Conservation (phyloP, 1,140 invertebrate species). For the Nymphalis io region DNA sequence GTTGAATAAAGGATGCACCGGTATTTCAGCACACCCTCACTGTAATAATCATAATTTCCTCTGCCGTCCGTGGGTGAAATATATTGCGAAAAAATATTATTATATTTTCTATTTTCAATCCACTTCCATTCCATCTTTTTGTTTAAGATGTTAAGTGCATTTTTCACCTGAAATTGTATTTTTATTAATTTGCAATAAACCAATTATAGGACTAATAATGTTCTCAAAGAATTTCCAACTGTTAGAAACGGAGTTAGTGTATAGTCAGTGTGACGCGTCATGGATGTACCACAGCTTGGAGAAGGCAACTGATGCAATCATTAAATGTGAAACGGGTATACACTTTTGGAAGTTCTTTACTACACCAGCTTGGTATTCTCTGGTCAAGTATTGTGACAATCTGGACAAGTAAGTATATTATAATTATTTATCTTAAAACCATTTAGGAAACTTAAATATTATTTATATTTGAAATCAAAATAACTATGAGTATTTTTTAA, state of each 20-base stretch:
- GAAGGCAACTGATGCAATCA: conserved; percentile 83
- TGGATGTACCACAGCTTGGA: conserved; percentile 83
- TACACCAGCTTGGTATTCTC: conserved; percentile 82
- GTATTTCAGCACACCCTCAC: too few species aligned
- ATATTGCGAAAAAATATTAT: too few species aligned
- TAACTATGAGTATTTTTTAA: too few species aligned
- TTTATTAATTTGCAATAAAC: too few species aligned
- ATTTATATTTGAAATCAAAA: too few species aligned
- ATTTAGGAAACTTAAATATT: not conserved
- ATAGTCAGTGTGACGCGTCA: conserved; percentile 79
- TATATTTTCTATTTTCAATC: too few species aligned
- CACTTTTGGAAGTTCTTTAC: conserved; percentile 86
- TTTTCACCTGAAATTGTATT: too few species aligned
- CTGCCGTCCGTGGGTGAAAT: too few species aligned
- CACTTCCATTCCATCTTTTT: too few species aligned
- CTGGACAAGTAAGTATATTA: conserved; percentile 80
- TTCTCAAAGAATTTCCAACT: conserved; percentile 83
- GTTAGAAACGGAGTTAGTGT: conserved; percentile 73
- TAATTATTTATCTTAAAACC: not conserved
- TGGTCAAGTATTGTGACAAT: conserved; percentile 82
- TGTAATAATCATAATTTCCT: too few species aligned
- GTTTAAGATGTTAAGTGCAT: too few species aligned
- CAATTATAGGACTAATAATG: conserved; percentile 74
- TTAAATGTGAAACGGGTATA: conserved; percentile 83
- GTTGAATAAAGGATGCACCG: too few species aligned